Conservation (phyloP, 1,140 invertebrate species). For the Brachionus sp. region DNA sequence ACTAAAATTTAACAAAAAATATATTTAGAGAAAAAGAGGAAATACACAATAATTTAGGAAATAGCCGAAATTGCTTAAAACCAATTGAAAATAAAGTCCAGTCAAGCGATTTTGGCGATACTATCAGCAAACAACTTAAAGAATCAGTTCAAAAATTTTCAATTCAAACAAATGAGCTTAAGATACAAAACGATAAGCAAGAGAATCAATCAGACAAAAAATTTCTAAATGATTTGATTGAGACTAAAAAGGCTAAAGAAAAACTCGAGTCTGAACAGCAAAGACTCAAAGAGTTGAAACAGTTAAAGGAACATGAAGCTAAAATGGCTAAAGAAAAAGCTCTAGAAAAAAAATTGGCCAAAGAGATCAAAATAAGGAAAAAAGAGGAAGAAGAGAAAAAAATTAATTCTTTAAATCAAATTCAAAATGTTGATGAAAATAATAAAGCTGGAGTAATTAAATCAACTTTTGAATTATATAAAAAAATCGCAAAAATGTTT, state of each 20-base stretch:
- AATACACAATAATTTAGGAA: not conserved
- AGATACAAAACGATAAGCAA: not conserved
- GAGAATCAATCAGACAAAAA: not conserved
- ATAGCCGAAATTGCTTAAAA: not conserved
- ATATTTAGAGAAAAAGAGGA: not conserved
- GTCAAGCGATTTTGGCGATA: not conserved
- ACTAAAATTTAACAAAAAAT: not conserved
- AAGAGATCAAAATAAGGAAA: not conserved
- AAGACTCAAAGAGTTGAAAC: not conserved
- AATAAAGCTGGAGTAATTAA: constrained; percentile 25
- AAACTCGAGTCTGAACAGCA: not conserved
- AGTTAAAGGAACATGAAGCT: not conserved
- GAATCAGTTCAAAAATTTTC: not conserved
- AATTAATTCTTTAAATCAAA: not conserved
- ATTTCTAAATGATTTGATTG: not conserved
- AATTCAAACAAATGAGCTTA: not conserved
- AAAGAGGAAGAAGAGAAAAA: constrained; percentile 40
- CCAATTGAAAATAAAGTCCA: not conserved
- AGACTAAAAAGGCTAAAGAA: constrained; percentile 9
- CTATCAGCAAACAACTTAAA: not conserved
- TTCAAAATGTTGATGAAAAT: constrained; percentile 32
- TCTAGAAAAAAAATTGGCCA: not conserved
- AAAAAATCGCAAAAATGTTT: not conserved
- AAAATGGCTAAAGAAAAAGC: constrained; percentile 5
- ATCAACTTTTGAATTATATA: not conserved